Evolutionary conservation across 2,888 invertebrate species (phyloP).

Genomic region (Carcina quercana): DNA sequence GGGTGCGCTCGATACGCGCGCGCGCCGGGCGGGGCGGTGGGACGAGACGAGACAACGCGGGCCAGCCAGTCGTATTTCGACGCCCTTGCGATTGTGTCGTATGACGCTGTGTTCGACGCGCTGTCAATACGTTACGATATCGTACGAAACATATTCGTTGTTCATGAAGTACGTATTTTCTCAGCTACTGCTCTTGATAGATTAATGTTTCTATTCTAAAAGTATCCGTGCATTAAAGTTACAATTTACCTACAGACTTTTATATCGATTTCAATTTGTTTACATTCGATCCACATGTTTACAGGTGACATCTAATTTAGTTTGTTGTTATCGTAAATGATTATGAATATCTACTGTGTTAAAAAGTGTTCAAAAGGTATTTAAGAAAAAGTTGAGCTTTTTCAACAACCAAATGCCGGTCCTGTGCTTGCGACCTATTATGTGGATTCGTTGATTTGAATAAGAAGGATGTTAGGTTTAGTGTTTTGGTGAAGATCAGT

Average conservation of each 20-base stretch:
- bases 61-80: slow-evolving; percentile 57
- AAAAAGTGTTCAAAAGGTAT: too few relatives aligned
- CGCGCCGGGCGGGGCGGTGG: slow-evolving; percentile 41
- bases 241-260: too few relatives aligned
- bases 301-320: too few relatives aligned
- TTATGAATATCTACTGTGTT: too few relatives aligned
- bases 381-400: too few relatives aligned
- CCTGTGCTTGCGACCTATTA: too few relatives aligned
- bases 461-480: neutral
- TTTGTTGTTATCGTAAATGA: too few relatives aligned
- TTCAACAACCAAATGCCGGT: too few relatives aligned
- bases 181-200: slow-evolving; percentile 16
- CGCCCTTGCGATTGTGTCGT: slow-evolving; percentile 39
- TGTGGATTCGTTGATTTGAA: too few relatives aligned
- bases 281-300: slow-evolving; percentile 58
- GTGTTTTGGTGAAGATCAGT: too few relatives aligned
- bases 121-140: slow-evolving; percentile 60
- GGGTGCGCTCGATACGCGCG: slow-evolving; percentile 68
- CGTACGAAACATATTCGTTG: slow-evolving; percentile 37
- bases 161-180: slow-evolving; percentile 57
- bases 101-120: slow-evolving; percentile 32
- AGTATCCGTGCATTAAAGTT: too few relatives aligned
- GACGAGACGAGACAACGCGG: slow-evolving; percentile 11
- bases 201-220: slow-evolving; percentile 2
- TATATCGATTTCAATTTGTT: too few relatives aligned